phyloP scores from a whole-genome alignment of 2,888 invertebrate species.

The Eutolmus rufibarbis region DNA sequence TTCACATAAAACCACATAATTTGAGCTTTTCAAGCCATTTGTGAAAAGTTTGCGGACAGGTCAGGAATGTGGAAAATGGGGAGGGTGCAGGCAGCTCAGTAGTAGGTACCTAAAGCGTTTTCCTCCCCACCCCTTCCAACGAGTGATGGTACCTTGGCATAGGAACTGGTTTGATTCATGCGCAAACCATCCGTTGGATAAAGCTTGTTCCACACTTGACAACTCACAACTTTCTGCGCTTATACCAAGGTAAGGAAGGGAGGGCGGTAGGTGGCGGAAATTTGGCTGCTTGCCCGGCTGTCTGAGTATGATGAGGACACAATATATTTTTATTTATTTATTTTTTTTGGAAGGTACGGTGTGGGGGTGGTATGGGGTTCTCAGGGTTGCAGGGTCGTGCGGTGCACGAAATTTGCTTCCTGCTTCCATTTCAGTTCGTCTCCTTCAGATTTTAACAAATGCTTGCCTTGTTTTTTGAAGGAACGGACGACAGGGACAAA shows the following conservation, averaged over 20 bases:
- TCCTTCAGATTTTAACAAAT: background rate
- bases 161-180: background rate
- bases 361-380: background rate
- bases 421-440: background rate
- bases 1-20: background rate
- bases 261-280: background rate
- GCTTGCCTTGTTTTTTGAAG: background rate
- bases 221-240: background rate
- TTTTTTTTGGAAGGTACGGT: too few relatives aligned
- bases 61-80: background rate
- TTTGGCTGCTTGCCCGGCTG: constrained; percentile 15
- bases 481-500: constrained; percentile 9
- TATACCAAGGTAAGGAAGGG: background rate
- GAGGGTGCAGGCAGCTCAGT: background rate
- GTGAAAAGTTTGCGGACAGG: constrained; percentile 20
- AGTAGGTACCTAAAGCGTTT: background rate
- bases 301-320: background rate
- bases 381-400: background rate
- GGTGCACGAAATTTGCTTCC: background rate
- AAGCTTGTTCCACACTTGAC: background rate
- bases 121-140: background rate
- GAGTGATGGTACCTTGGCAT: background rate
- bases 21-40: constrained; percentile 8
- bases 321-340: background rate
- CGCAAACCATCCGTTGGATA: background rate